Percentiles rank a stretch among this genome's conserved stretches.
These are phyloP conservation scores for Lepus timidus DNA, from an alignment of 2,113 vertebrate species.

Conservation along the genomic window DNA sequence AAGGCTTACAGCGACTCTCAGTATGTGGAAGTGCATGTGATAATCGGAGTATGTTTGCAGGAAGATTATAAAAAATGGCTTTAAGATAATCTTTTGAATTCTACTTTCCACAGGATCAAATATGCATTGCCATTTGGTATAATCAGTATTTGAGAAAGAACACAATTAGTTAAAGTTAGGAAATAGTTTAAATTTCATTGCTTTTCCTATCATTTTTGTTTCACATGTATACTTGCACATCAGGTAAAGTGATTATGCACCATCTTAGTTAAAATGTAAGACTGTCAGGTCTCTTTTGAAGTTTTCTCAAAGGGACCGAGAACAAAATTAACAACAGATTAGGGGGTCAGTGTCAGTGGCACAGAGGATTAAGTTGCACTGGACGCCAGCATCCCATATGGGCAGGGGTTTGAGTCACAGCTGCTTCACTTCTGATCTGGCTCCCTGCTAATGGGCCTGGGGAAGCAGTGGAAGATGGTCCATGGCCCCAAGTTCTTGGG, in stretches of 20 bases:
- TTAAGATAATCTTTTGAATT: constrained; percentile 42
- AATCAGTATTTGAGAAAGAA: not conserved
- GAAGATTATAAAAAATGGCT: not conserved
- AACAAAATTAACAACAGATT: constrained; percentile 42
- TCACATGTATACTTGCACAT: not conserved
- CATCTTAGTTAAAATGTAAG: constrained; percentile 35
- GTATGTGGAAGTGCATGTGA: constrained; percentile 86
- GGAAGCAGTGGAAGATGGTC: no score
- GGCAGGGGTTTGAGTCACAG: no score
- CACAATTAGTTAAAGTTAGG: constrained; percentile 32
- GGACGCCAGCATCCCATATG: no score
- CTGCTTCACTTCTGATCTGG: no score
- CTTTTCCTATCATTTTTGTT: constrained; percentile 54
- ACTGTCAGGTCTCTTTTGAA: not conserved
- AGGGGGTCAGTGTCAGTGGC: no score
- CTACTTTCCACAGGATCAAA: not conserved
- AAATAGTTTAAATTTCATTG: constrained; percentile 46
- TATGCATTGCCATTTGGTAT: not conserved
- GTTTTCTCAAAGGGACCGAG: not conserved
- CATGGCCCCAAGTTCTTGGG: no score
- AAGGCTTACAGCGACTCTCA: constrained; percentile 98
- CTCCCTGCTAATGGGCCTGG: no score
- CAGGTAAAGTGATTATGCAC: not conserved
- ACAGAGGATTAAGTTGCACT: no score
- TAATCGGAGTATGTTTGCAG: constrained; percentile 42